These are phyloP conservation scores for Hippocampus guttulatus DNA, from an alignment of 2,113 vertebrate species.

Conservation along the genomic window DNA sequence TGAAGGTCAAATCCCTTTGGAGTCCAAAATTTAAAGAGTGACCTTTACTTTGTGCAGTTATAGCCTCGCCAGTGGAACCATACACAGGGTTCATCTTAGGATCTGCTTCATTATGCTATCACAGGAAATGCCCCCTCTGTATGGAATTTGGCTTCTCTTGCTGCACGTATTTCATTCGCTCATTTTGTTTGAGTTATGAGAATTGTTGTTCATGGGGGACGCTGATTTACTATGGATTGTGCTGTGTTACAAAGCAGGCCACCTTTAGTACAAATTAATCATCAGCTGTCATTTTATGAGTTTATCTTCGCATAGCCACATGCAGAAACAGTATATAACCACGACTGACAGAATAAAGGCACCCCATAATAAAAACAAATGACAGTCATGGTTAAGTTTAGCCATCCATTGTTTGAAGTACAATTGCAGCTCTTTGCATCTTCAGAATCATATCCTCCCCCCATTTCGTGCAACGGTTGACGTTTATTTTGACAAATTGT, in stretches of 20 bases:
- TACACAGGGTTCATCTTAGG: not conserved
- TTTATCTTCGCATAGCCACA: not conserved
- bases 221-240: slow-evolving; percentile 13
- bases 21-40: not conserved
- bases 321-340: not conserved
- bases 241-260: not conserved
- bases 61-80: not conserved
- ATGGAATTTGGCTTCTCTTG: slow-evolving; percentile 44
- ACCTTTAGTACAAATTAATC: not conserved
- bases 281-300: not conserved
- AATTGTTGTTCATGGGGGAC: slow-evolving; percentile 38
- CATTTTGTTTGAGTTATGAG: slow-evolving; percentile 56
- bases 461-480: slow-evolving; percentile 21
- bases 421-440: not conserved
- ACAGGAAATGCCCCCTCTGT: slow-evolving; percentile 4
- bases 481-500: slow-evolving; percentile 25
- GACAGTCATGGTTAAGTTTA: not conserved
- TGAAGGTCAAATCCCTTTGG: not conserved
- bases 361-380: not conserved
- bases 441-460: slow-evolving; percentile 4
- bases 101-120: slow-evolving; percentile 37
- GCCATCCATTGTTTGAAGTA: not conserved
- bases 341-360: not conserved
- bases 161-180: slow-evolving; percentile 33
- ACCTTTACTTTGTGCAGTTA: not conserved